Evolutionary conservation across 2,113 vertebrate genomes (phyloP).

Genomic region (Panurus biarmicus): DNA sequence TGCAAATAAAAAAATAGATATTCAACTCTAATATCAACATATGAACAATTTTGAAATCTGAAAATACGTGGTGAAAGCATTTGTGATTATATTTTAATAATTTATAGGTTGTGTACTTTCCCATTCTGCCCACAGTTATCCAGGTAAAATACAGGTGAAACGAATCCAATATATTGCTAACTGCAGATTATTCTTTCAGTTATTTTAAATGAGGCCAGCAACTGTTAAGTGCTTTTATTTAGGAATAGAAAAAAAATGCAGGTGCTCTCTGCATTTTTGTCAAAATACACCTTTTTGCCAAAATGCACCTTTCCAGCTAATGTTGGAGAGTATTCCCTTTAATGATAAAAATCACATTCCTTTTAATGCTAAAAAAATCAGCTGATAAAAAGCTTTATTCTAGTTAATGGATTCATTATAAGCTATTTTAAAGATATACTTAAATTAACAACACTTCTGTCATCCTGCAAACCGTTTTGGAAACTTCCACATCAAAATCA

Average conservation of each 20-base stretch:
- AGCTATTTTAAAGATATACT: not conserved
- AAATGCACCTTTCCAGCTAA: not conserved
- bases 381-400: not conserved
- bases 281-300: not conserved
- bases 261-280: conserved; percentile 3
- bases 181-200: not conserved
- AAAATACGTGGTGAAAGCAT: not conserved
- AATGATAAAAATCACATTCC: not conserved
- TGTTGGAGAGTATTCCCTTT: no score
- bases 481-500: not conserved
- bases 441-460: not conserved
- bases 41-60: not conserved
- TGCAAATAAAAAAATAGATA: not conserved
- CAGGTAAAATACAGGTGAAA: not conserved
- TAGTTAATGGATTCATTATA: not conserved
- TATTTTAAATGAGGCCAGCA: not conserved
- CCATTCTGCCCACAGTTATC: not conserved
- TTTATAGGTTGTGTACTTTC: not conserved
- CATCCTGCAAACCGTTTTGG: not conserved
- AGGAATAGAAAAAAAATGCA: not conserved
- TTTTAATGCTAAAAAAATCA: not conserved
- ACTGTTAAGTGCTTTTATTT: not conserved
- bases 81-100: not conserved
- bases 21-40: not conserved
- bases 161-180: not conserved